Percentiles rank a stretch among this genome's conserved stretches.
These are phyloP conservation scores for Anaspis maculata DNA, from an alignment of 2,888 invertebrate species.

Conservation along the genomic window DNA sequence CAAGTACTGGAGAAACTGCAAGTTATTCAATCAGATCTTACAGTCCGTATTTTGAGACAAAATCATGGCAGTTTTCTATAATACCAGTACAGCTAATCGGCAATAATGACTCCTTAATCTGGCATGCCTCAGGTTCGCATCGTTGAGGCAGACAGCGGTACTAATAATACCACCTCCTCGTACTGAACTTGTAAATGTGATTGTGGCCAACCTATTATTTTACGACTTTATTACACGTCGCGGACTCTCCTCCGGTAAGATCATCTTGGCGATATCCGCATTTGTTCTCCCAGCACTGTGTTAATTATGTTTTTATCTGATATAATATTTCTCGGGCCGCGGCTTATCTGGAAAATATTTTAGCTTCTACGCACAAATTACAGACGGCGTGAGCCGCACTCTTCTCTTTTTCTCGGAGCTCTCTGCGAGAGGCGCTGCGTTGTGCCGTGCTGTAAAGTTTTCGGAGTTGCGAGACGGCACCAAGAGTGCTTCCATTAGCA, in stretches of 20 bases:
- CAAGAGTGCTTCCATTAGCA: too few species aligned
- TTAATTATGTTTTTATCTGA: constrained; percentile 15
- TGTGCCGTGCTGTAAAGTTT: too few species aligned
- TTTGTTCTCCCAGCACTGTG: constrained; percentile 13
- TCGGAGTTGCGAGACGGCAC: too few species aligned
- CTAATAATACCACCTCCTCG: too few species aligned
- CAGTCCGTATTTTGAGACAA: too few species aligned
- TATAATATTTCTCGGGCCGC: constrained; percentile 11
- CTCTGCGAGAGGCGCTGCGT: too few species aligned
- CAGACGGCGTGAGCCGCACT: not conserved
- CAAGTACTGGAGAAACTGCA: too few species aligned
- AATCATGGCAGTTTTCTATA: too few species aligned
- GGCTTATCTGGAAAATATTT: constrained; percentile 13
- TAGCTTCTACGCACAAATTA: constrained; percentile 10
- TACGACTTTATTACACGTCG: constrained; percentile 14
- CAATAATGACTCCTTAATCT: constrained; percentile 25
- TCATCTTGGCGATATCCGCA: constrained; percentile 11
- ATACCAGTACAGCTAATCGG: constrained; percentile 22
- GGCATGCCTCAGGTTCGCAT: constrained; percentile 16
- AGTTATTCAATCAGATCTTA: too few species aligned
- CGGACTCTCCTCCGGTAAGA: constrained; percentile 8
- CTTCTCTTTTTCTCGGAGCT: too few species aligned
- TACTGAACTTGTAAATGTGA: constrained; percentile 14
- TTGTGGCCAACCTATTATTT: constrained; percentile 13
- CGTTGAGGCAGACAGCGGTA: constrained; percentile 7